Conservation (phyloP, 2,113 vertebrate genomes). For the Xenotilapia leptura region DNA sequence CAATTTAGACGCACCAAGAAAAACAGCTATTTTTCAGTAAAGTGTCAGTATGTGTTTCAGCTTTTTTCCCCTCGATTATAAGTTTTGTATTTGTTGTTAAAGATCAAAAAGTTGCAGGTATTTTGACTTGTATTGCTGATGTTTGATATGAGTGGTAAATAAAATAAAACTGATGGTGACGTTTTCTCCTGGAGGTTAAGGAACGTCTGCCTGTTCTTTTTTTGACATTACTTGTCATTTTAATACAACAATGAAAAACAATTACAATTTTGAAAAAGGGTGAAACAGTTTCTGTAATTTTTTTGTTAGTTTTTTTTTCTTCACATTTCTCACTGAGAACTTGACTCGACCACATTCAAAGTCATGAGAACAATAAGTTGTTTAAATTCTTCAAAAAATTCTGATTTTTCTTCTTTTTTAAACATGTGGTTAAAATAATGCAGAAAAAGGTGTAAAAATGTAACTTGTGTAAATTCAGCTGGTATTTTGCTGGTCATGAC, state of each 20-base stretch:
- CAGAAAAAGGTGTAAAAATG: not conserved
- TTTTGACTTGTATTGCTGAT: not conserved
- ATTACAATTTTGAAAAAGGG: not conserved
- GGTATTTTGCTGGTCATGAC: not conserved
- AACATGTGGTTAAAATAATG: not conserved
- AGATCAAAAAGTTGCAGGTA: not conserved
- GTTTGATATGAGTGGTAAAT: not conserved
- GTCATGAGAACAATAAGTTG: not conserved
- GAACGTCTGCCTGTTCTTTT: not conserved
- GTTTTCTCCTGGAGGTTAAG: not conserved
- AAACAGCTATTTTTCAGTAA: not conserved
- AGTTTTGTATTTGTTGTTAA: not conserved
- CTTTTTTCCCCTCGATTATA: no score
- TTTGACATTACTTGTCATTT: not conserved
- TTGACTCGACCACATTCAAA: rapidly evolving
- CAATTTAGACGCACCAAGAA: not conserved
- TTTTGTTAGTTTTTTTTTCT: not conserved
- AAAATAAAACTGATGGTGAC: not conserved
- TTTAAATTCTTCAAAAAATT: not conserved
- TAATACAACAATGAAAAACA: not conserved
- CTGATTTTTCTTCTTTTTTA: not conserved
- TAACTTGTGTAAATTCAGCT: not conserved
- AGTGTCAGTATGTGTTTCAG: not conserved
- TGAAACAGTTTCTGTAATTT: not conserved
- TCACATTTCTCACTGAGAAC: not conserved